Evolutionary conservation across 2,888 invertebrate genomes (phyloP).

Genomic region (Rotaria socialis): DNA sequence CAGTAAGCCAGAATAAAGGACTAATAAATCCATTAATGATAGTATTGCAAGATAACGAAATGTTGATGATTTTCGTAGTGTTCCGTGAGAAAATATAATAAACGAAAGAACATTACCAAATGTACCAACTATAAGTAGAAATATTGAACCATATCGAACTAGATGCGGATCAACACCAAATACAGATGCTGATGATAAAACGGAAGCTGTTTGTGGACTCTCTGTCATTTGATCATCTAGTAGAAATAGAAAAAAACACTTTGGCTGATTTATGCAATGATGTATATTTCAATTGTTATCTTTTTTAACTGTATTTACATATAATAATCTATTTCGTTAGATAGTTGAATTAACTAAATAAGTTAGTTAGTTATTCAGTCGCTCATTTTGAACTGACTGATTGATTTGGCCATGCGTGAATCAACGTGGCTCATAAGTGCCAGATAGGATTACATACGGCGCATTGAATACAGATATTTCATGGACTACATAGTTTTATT

Average conservation of each 20-base stretch:
- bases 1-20: constrained; percentile 37
- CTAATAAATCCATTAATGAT: constrained; percentile 44
- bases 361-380: not conserved
- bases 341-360: not conserved
- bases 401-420: not conserved
- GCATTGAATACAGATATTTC: not conserved
- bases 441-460: not conserved
- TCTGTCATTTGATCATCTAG: not conserved
- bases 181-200: not conserved
- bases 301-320: not conserved
- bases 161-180: constrained; percentile 38
- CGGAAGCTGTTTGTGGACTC: not conserved
- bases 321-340: too few relatives aligned
- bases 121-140: constrained; percentile 39
- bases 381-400: not conserved
- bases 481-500: not conserved
- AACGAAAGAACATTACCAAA: constrained; percentile 44
- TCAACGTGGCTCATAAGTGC: not conserved
- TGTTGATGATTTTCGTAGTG: constrained; percentile 45
- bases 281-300: not conserved
- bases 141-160: constrained; percentile 41
- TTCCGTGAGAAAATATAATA: constrained; percentile 39
- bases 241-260: not conserved
- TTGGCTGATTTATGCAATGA: not conserved
- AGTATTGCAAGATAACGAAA: constrained; percentile 44